These are phyloP conservation scores for Apodemus speciosus DNA, from an alignment of 2,113 vertebrate genomes.

Conservation along the genomic window DNA sequence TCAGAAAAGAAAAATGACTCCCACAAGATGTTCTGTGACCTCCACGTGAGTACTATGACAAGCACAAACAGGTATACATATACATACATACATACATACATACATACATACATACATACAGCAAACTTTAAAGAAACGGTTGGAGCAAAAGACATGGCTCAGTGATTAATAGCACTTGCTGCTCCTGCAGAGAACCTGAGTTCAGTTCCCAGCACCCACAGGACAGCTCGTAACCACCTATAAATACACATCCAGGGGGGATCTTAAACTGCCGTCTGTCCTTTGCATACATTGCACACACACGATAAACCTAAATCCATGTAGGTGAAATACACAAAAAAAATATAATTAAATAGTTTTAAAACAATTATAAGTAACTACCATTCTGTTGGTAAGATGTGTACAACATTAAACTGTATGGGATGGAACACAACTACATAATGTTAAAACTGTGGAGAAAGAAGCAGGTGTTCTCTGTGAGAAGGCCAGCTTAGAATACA, in stretches of 20 bases:
- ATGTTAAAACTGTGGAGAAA: background rate
- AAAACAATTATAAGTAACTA: constrained; percentile 13
- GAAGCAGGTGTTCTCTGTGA: too few species aligned
- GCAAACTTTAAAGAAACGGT: background rate
- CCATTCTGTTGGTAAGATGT: background rate
- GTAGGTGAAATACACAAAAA: background rate
- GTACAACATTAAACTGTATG: background rate
- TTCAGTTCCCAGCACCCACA: background rate
- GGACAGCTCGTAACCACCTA: background rate
- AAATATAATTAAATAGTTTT: background rate
- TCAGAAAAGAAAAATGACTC: background rate
- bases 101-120: background rate
- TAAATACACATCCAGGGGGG: background rate
- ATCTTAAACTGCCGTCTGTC: background rate
- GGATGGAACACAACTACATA: background rate
- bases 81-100: background rate
- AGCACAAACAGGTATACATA: too few species aligned
- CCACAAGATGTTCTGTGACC: background rate
- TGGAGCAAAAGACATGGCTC: background rate
- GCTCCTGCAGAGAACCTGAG: background rate
- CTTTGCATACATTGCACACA: background rate
- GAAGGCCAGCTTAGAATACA: background rate
- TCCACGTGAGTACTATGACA: background rate
- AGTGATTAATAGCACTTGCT: background rate
- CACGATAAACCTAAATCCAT: background rate